Base-by-base conservation (phyloP, 2,797 vertebrate genomes). In the Paratrypauchen microcephalus region DNA sequence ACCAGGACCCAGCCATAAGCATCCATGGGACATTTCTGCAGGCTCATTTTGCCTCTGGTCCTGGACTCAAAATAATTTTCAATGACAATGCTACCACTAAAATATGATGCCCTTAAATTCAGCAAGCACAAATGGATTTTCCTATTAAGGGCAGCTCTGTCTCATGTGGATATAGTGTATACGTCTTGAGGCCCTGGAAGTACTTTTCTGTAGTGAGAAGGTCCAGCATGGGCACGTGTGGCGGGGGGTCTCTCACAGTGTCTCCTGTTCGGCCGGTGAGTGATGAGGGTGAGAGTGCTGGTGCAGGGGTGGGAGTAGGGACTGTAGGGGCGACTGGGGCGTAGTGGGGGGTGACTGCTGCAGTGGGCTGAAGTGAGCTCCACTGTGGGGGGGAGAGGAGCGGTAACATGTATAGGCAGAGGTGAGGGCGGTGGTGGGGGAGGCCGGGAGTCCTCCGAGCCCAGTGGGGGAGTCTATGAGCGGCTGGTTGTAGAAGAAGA, bases 401-500 rank as follows among this genome's bases (percentile, higher is more conserved):
- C 92, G 92, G 85, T 92, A 92, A 67, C 91, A 92, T 4, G 90
- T 91, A 82, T 93, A 93, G 78, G 88, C 88, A 8, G 92, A 90
- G 81, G 87, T 79, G 18, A 93, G 87, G 66, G 86, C 87, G 70
- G 92, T 87, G 71, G 92, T 93, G 74, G 93, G 93, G 0, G 93
- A 94, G 75, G 93, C 93, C 0, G 96, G 96, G 32, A 96, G 94
- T 28, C 91, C 92, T 0, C 93, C 95, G 0, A 88, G 81, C 68
- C 94, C 94, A 0, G 89, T 94, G 9, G 95, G 94, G 4, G 94
- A 94, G 67, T 98, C 97, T 0, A 93, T 83, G 61, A 95, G 88
- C 55, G 95, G 94, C 78, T 96, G 94, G 83, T 95, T 94, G 89
- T 96, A 95, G 91, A 98, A 98, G 93, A 99, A 98, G 91, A 97